Evolutionary conservation across 1,140 invertebrate genomes (phyloP), one percentile per base, ranked within the genome.

Genomic region (Drosophila carrolli): DNA sequence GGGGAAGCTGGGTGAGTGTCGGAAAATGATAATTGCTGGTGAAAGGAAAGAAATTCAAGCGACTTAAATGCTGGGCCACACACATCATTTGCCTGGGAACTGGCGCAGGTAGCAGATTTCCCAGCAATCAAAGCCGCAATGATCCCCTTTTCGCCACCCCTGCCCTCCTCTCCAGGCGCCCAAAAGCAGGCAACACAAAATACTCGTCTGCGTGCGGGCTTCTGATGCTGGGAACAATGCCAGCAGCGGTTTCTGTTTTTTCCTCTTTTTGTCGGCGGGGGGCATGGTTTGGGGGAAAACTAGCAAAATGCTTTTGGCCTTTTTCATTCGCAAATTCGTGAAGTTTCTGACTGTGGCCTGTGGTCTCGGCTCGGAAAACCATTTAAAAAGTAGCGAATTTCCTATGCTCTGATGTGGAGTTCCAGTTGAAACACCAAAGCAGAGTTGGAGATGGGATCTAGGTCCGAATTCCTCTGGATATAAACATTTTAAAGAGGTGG

Each of bases 1-100:
- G 8, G 29, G 29, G 29, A 16, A 16, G 16, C 16, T 16, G 16
- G 0, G 16, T 0, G 16, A 16, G 16, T 16, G 16, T 1, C 38
- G 40, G 19, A 61, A 71, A 82, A 88, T 89, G 84, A 80, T 88
- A 88, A 88, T 88, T 88, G 78, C 65, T 66, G 62, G 43, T 16
- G 62, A 27, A 66, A 59, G 67, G 61, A 65, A 63, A 47, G 44
- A 54, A 79, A 67, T 62, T 83, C 68, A 82, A 88, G 83, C 83
- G 68, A 71, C 79, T 88, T 88, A 79, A 80, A 89, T 76, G 48
- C 72, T 57, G 50, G 51, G 66, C 27, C 54, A 68, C 75, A 68
- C 75, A 70, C 78, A 80, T 76, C 72, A 77, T 62, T 77, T 62
- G 43, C 68, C 81, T 88, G 84, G 84, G 76, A 88, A 81, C 60